Percentiles rank a stretch among this genome's conserved stretches.
These are phyloP conservation scores for Myopa testacea DNA, from an alignment of 2,888 invertebrate species.

Conservation along the genomic window DNA sequence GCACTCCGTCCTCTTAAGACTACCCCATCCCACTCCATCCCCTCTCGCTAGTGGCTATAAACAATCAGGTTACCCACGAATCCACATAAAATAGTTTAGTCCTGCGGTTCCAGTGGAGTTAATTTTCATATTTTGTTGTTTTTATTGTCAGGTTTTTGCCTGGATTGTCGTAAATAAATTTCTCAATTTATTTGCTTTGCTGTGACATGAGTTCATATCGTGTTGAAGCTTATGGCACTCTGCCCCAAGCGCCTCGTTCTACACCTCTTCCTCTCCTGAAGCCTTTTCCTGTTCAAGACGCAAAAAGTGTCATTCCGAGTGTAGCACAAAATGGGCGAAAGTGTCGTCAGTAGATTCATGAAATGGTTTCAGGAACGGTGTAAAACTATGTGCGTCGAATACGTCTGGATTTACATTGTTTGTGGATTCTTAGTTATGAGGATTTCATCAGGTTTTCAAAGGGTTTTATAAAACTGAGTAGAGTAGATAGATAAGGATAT, in stretches of 20 bases:
- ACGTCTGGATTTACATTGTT: no score
- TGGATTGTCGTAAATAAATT: slow-evolving; percentile 60
- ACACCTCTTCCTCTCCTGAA: not conserved
- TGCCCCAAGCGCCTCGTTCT: not conserved
- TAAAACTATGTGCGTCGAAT: not conserved
- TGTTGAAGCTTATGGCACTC: slow-evolving; percentile 21
- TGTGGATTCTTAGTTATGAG: no score
- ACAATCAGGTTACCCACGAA: slow-evolving; percentile 14
- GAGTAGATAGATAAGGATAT: no score
- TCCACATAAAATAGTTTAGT: slow-evolving; percentile 11
- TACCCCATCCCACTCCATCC: not conserved
- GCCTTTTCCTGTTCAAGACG: not conserved
- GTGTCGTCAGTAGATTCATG: not conserved
- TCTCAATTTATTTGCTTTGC: slow-evolving; percentile 64
- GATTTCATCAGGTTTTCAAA: no score
- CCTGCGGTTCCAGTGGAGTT: slow-evolving; percentile 61
- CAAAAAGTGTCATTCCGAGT: not conserved
- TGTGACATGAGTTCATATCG: slow-evolving; percentile 54
- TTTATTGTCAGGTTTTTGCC: slow-evolving; percentile 16
- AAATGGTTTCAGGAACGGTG: not conserved
- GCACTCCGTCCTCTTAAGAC: slow-evolving; percentile 33
- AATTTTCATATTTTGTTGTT: slow-evolving; percentile 58
- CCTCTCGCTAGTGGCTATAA: not conserved
- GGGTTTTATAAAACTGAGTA: no score
- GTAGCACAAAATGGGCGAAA: not conserved